phyloP scores from a whole-genome alignment of 1,140 invertebrate species.

The Nephotettix cincticeps region DNA sequence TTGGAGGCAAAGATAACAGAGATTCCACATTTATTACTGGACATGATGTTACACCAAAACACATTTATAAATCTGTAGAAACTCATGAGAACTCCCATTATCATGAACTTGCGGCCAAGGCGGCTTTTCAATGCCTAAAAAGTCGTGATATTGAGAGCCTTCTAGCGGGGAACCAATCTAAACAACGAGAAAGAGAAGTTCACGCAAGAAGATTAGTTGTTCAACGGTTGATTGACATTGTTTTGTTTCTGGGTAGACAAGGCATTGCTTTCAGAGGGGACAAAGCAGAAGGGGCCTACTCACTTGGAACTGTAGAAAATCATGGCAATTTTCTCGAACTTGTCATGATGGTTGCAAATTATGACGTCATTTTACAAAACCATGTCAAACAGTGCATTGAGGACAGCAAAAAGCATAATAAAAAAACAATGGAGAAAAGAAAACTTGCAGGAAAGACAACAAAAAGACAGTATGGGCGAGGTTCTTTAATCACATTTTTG shows the following conservation, averaged over 20 bases:
- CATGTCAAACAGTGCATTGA: slow-evolving; percentile 29
- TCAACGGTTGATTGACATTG: slow-evolving; percentile 33
- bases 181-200: slow-evolving; percentile 27
- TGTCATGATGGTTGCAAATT: slow-evolving; percentile 30
- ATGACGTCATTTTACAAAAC: slow-evolving; percentile 30
- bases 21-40: slow-evolving; percentile 32
- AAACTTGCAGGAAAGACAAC: slow-evolving; percentile 13
- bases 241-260: slow-evolving; percentile 33
- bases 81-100: slow-evolving; percentile 30
- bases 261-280: slow-evolving; percentile 32
- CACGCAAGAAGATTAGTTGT: slow-evolving; percentile 30
- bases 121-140: slow-evolving; percentile 28
- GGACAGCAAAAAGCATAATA: slow-evolving; percentile 19
- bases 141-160: slow-evolving; percentile 15
- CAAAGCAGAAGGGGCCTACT: slow-evolving; percentile 32
- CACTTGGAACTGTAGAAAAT: slow-evolving; percentile 27
- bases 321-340: slow-evolving; percentile 34
- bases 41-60: slow-evolving; percentile 29
- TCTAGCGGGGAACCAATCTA: slow-evolving; percentile 8
- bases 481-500: slow-evolving; percentile 29
- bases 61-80: slow-evolving; percentile 30
- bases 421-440: slow-evolving; percentile 10
- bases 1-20: slow-evolving; percentile 21
- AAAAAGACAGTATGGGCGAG: slow-evolving; percentile 20
- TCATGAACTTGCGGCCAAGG: slow-evolving; percentile 18